Evolutionary conservation across 2,113 vertebrate species (phyloP).

Genomic region (Macroglossus sobrinus): DNA sequence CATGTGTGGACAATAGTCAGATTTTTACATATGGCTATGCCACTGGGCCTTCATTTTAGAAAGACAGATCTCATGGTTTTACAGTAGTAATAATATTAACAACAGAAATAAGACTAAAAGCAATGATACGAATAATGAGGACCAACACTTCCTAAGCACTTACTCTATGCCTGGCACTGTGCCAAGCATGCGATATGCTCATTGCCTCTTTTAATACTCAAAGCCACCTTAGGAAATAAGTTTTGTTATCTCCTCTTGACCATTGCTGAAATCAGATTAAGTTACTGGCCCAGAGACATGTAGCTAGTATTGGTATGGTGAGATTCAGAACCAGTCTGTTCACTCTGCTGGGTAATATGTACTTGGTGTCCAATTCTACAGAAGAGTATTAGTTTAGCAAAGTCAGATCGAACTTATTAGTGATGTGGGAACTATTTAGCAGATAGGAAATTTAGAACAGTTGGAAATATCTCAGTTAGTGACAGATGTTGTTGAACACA

Average conservation of each 20-base stretch:
- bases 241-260: background rate
- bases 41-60: background rate
- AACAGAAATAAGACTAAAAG: background rate
- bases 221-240: background rate
- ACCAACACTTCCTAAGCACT: background rate
- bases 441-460: background rate
- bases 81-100: background rate
- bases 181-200: background rate
- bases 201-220: background rate
- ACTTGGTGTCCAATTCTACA: background rate
- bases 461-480: conserved; percentile 20
- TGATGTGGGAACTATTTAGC: conserved; percentile 34
- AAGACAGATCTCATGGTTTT: background rate
- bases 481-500: conserved; percentile 60
- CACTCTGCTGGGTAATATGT: background rate
- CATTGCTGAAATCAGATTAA: background rate
- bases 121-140: background rate
- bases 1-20: background rate
- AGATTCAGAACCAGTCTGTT: background rate
- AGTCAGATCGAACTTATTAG: conserved; percentile 41
- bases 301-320: background rate
- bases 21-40: background rate
- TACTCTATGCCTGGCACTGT: background rate
- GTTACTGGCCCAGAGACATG: background rate
- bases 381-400: background rate